Evolutionary conservation across 2,113 vertebrate species (phyloP).

Genomic region (Gopherus evgoodei): DNA sequence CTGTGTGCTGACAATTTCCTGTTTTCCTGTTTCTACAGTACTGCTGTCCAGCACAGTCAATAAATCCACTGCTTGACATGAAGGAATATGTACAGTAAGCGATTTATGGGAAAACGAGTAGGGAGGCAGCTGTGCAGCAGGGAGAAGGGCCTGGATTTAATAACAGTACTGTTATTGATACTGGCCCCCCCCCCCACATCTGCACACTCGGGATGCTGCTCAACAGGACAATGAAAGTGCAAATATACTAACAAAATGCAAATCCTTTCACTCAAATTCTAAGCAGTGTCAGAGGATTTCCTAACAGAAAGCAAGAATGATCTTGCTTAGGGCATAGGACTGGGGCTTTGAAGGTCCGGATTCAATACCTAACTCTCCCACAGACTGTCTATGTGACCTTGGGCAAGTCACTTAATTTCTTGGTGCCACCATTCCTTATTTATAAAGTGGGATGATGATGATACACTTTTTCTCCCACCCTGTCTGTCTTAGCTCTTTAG

Average conservation of each 20-base stretch:
- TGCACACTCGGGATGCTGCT: background rate
- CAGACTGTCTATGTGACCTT: rapidly evolving
- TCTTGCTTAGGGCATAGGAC: rapidly evolving
- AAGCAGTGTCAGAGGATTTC: background rate
- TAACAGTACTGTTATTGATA: background rate
- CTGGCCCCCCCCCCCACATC: too few relatives aligned
- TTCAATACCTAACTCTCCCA: rapidly evolving
- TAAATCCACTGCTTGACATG: background rate
- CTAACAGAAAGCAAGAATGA: rapidly evolving
- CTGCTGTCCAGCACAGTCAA: rapidly evolving
- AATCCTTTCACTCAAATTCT: background rate
- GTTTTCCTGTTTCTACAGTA: rapidly evolving
- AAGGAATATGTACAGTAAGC: rapidly evolving
- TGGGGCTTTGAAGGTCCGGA: background rate
- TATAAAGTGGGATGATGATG: background rate
- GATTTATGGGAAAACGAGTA: rapidly evolving
- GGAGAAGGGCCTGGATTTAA: background rate
- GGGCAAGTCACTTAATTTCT: background rate
- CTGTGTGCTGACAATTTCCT: background rate
- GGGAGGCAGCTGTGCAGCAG: background rate
- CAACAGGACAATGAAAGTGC: background rate
- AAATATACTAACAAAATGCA: rapidly evolving
- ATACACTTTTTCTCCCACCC: background rate
- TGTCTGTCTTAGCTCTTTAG: background rate
- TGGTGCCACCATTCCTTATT: background rate